A percentile compares a stretch with the other conserved stretches of the same genome.
phyloP scores from a whole-genome alignment of 2,113 vertebrate species.

The Malurus elegans region DNA sequence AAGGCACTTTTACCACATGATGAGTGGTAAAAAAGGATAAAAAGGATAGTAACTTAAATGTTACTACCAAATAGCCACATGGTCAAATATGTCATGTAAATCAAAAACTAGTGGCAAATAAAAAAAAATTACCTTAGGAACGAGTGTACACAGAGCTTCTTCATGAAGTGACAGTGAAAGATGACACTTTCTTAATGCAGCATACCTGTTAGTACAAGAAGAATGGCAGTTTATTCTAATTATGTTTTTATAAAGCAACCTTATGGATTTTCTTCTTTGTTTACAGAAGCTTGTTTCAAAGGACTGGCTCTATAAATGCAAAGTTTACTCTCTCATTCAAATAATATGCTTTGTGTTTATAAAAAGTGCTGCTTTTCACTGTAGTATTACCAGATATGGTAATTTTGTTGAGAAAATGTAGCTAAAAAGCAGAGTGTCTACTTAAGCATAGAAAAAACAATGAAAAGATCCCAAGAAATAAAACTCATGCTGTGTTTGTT shows the following conservation, averaged over 20 bases:
- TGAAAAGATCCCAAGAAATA: background rate
- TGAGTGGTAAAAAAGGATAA: background rate
- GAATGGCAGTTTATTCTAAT: background rate
- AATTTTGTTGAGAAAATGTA: background rate
- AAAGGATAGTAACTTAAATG: background rate
- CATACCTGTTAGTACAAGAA: background rate
- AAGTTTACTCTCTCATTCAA: background rate
- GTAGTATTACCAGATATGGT: background rate
- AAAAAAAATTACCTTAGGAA: background rate
- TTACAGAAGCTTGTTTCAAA: background rate
- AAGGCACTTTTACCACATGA: background rate
- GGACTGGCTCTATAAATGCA: background rate
- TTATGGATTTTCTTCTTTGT: background rate
- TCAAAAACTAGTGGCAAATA: background rate
- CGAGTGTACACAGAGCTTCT: background rate
- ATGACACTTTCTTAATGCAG: background rate
- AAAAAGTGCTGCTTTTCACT: background rate
- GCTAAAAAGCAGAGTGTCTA: background rate
- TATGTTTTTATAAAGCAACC: background rate
- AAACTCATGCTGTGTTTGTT: slow-evolving; percentile 24
- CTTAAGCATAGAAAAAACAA: background rate
- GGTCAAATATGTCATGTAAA: background rate
- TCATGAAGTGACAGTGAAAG: background rate
- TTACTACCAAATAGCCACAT: background rate
- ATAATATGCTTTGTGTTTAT: background rate